Evolutionary conservation across 2,113 vertebrate species (phyloP).

Genomic region (Gymnocephalus cernua): DNA sequence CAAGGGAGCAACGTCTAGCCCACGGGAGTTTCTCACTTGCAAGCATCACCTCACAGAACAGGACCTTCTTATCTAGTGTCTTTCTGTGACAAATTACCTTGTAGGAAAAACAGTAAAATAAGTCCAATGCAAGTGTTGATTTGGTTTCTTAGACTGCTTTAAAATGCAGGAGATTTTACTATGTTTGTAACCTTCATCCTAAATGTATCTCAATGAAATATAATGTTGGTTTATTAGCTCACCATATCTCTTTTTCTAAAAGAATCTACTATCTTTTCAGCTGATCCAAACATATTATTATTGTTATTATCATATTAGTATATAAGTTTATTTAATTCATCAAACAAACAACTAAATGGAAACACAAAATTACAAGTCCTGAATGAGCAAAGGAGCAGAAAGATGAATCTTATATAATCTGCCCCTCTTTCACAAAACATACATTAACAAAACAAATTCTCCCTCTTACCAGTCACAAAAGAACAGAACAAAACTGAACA

Average conservation of each 20-base stretch:
- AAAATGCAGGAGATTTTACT: background rate
- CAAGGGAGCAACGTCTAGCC: constrained; percentile 39
- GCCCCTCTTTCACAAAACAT: too few species aligned
- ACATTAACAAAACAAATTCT: too few species aligned
- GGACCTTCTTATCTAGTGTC: constrained; percentile 30
- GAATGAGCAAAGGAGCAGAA: too few species aligned
- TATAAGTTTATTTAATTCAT: too few species aligned
- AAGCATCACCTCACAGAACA: constrained; percentile 24
- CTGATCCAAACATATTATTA: background rate
- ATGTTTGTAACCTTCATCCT: background rate
- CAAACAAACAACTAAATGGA: too few species aligned
- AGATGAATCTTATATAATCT: too few species aligned
- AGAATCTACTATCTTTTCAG: background rate
- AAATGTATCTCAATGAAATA: background rate
- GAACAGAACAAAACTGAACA: too few species aligned
- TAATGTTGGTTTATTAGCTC: background rate
- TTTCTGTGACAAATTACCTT: constrained; percentile 45
- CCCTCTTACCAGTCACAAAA: too few species aligned
- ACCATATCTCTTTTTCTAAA: background rate
- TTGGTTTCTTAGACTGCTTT: background rate
- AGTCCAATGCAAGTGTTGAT: background rate
- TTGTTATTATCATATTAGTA: too few species aligned
- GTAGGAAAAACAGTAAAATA: background rate
- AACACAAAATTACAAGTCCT: too few species aligned
- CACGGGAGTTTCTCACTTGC: constrained; percentile 37